These are phyloP conservation scores for Gallinago jamesoni DNA, from an alignment of 2,113 vertebrate genomes.

Conservation along the genomic window DNA sequence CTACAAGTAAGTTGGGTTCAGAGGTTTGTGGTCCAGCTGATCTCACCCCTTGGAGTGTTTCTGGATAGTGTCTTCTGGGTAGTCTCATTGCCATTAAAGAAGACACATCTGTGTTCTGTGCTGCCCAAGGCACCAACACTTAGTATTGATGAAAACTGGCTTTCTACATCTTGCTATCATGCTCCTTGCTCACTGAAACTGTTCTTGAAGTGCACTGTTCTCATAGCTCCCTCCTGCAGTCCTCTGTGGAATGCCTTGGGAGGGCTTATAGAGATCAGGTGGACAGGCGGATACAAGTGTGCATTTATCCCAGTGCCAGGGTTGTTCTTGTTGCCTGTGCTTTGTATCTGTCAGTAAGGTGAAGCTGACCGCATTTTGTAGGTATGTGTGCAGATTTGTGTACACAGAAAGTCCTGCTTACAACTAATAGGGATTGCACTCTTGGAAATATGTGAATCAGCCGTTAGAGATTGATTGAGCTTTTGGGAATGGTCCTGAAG, in stretches of 20 bases:
- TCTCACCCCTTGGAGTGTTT: background rate
- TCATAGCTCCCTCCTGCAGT: background rate
- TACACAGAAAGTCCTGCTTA: background rate
- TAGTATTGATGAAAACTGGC: background rate
- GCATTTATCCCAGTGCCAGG: background rate
- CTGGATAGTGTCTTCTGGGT: background rate
- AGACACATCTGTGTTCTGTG: accelerated
- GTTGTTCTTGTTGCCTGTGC: background rate
- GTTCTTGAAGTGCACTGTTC: background rate
- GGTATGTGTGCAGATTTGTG: background rate
- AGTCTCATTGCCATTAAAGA: background rate
- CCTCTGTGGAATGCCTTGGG: background rate
- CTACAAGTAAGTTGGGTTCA: conserved; percentile 74
- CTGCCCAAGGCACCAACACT: background rate
- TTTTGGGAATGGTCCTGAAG: background rate
- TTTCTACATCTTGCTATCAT: background rate
- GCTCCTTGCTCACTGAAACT: background rate
- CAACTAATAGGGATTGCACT: background rate
- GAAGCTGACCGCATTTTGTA: background rate
- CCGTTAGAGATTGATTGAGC: background rate
- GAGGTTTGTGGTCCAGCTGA: background rate
- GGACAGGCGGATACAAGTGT: background rate
- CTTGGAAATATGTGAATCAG: background rate
- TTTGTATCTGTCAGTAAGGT: background rate
- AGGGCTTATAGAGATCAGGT: background rate